phyloP scores from a whole-genome alignment of 2,797 vertebrate genomes.

The Poecilia wingei region DNA sequence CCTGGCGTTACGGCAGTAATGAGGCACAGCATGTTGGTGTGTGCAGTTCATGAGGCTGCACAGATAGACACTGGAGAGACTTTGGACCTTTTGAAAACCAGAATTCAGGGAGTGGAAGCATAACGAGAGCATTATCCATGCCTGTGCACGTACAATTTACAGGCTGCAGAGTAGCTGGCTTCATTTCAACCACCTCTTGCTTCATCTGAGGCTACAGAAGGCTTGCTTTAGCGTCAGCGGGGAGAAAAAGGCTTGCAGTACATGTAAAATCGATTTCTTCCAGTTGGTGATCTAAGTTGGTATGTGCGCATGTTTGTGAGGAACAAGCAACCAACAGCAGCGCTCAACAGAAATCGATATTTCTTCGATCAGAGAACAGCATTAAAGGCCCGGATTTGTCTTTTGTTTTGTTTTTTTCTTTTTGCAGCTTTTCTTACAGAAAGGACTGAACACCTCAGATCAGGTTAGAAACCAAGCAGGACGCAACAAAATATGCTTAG shows the following conservation, averaged over 20 bases:
- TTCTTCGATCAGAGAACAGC: background rate
- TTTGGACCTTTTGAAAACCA: background rate
- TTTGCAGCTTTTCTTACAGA: conserved; percentile 34
- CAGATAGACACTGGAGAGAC: background rate
- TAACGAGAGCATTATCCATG: background rate
- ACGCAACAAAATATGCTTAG: conserved; percentile 25
- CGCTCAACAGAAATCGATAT: background rate
- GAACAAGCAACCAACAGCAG: conserved; percentile 1
- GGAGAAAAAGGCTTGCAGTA: background rate
- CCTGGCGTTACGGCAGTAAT: background rate
- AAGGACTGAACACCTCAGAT: conserved; percentile 44
- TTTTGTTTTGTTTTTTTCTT: conserved; percentile 8
- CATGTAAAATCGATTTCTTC: background rate
- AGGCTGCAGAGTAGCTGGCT: background rate
- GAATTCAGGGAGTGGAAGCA: background rate
- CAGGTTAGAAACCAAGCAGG: conserved; percentile 5
- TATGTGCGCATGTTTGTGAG: background rate
- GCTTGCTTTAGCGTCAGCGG: background rate
- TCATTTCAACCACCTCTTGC: background rate
- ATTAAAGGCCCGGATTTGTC: background rate
- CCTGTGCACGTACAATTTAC: background rate
- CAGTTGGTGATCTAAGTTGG: background rate
- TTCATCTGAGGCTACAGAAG: conserved; percentile 5
- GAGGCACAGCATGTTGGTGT: background rate
- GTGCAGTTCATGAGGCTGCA: conserved; percentile 3